phyloP scores from a whole-genome alignment of 1,140 invertebrate genomes.

The Leptopilina boulardi region DNA sequence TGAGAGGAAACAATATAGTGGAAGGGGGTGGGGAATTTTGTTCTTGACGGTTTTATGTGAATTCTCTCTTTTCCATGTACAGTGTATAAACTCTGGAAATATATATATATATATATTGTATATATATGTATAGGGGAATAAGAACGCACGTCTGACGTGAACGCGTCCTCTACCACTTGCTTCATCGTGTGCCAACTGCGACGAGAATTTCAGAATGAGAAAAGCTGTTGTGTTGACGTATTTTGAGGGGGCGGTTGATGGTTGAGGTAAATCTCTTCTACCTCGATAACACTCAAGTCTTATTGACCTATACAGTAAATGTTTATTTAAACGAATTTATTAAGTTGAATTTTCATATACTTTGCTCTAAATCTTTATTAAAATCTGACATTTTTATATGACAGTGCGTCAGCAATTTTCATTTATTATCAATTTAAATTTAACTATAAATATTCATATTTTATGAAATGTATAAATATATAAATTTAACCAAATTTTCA shows the following conservation, averaged over 20 bases:
- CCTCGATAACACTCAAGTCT: conserved; percentile 1
- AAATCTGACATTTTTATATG: too few species aligned
- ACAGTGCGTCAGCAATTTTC: too few species aligned
- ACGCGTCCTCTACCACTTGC: conserved; percentile 61
- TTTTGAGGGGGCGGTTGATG: not conserved
- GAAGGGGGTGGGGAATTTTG: not conserved
- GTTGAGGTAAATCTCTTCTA: conserved; percentile 6
- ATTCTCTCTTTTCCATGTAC: not conserved
- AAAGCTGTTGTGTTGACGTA: conserved; percentile 1
- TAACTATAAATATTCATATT: too few species aligned
- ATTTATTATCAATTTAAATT: too few species aligned
- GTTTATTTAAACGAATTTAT: too few species aligned
- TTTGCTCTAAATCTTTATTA: too few species aligned
- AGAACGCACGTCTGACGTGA: conserved; percentile 58
- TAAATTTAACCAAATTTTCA: too few species aligned
- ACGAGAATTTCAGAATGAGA: not conserved
- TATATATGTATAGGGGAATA: not conserved
- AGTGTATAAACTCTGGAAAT: not conserved
- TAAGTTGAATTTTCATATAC: too few species aligned
- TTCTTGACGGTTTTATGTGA: not conserved
- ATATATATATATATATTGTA: too few species aligned
- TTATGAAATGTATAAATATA: too few species aligned
- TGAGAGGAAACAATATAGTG: too few species aligned
- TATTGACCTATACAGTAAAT: not conserved
- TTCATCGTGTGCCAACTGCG: conserved; percentile 6